These are phyloP conservation scores for Prionace glauca DNA, from an alignment of 2,797 vertebrate species.

Conservation along the genomic window DNA sequence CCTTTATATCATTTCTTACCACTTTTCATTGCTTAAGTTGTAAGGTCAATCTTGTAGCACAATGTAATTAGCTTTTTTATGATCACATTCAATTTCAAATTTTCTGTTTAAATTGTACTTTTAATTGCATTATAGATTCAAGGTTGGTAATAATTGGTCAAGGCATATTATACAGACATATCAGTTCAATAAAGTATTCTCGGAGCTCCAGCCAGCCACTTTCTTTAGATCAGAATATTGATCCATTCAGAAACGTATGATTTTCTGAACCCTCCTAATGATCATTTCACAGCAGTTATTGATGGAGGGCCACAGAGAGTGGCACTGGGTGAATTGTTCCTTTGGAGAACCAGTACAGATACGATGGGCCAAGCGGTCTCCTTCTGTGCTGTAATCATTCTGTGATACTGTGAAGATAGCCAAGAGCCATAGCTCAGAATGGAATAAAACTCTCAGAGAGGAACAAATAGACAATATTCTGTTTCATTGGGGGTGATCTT, in stretches of 20 bases:
- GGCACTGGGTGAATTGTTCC: not conserved
- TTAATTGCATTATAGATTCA: not conserved
- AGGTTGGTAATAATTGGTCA: not conserved
- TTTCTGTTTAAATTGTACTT: not conserved
- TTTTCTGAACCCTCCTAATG: not conserved
- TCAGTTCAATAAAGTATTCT: not conserved
- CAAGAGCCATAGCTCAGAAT: not conserved
- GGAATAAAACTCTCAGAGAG: not conserved
- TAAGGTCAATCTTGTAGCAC: not conserved
- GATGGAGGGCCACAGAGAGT: not conserved
- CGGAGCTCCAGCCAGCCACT: not conserved
- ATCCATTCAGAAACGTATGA: not conserved
- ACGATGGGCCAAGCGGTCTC: not conserved
- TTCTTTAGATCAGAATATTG: not conserved
- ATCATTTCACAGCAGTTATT: not conserved
- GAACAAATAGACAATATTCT: not conserved
- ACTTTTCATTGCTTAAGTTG: not conserved
- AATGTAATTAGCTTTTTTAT: not conserved
- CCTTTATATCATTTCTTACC: not conserved
- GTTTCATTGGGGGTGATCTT: too few relatives aligned
- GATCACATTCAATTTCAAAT: not conserved
- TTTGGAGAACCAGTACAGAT: not conserved
- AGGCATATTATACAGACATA: not conserved
- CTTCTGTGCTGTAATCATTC: not conserved
- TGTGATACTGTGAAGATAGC: not conserved